Conservation (phyloP, 2,888 invertebrate species). For the Aphidius colemani region DNA sequence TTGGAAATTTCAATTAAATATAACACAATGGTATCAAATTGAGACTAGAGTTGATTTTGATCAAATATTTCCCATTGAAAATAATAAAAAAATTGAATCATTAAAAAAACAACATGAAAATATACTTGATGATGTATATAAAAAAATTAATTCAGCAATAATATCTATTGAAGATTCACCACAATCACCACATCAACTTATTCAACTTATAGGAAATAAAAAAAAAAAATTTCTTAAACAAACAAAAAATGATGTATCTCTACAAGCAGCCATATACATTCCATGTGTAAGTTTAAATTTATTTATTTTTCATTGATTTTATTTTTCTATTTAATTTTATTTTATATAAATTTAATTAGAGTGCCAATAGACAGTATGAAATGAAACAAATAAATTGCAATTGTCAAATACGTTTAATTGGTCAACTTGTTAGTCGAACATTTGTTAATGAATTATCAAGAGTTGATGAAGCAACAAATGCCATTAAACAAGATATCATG, state of each 20-base stretch:
- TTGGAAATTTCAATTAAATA: conserved; percentile 74
- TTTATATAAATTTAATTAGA: conserved; percentile 20
- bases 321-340: background rate
- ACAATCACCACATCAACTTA: conserved; percentile 66
- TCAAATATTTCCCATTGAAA: conserved; percentile 73
- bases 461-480: conserved; percentile 72
- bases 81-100: conserved; percentile 66
- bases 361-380: conserved; percentile 10
- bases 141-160: conserved; percentile 68
- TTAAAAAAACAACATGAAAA: conserved; percentile 73
- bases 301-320: conserved; percentile 10
- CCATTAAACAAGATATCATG: conserved; percentile 82
- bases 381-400: conserved; percentile 57
- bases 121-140: conserved; percentile 66
- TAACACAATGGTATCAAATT: conserved; percentile 76
- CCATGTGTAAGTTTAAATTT: conserved; percentile 67
- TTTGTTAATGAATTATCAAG: conserved; percentile 79
- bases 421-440: conserved; percentile 76
- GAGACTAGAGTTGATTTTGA: conserved; percentile 79
- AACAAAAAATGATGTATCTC: conserved; percentile 60
- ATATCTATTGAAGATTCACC: conserved; percentile 77
- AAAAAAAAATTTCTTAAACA: conserved; percentile 63
- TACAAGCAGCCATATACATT: conserved; percentile 72
- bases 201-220: conserved; percentile 70
- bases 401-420: conserved; percentile 73